Percentiles rank a stretch among this genome's conserved stretches.
These are phyloP conservation scores for Bacillus rossius DNA, from an alignment of 1,140 invertebrate species.

Conservation along the genomic window DNA sequence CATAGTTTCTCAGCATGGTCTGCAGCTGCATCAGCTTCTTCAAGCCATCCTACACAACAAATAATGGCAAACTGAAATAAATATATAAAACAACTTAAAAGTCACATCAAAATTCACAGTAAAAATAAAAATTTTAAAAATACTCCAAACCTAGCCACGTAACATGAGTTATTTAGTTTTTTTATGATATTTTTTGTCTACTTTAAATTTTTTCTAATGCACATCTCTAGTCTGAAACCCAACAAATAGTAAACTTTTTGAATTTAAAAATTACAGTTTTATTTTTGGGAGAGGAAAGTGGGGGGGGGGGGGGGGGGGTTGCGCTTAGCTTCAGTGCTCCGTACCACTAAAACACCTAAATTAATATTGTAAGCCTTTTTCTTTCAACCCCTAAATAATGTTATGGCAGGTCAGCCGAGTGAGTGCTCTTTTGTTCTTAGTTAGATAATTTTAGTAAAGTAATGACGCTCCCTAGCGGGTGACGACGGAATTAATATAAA, in stretches of 20 bases:
- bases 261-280: too few relatives aligned
- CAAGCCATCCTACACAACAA: conserved; percentile 46
- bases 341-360: too few relatives aligned
- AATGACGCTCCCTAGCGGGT: too few relatives aligned
- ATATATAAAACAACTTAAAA: conserved; percentile 38
- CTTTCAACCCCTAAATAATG: too few relatives aligned
- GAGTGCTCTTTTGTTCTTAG: too few relatives aligned
- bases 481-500: too few relatives aligned
- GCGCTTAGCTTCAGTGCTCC: too few relatives aligned
- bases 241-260: background rate
- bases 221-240: background rate
- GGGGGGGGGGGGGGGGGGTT: too few relatives aligned
- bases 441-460: too few relatives aligned
- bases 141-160: background rate
- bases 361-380: too few relatives aligned
- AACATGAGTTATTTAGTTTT: background rate
- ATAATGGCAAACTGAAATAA: conserved; percentile 45
- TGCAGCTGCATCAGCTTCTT: conserved; percentile 53
- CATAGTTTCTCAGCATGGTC: conserved; percentile 51
- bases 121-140: background rate
- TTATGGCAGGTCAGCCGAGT: too few relatives aligned
- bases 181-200: background rate
- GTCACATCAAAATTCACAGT: background rate
- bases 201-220: background rate
- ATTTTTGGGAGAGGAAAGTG: too few relatives aligned